These are phyloP conservation scores for Andrena marginata DNA, from an alignment of 2,888 invertebrate species.

Conservation along the genomic window DNA sequence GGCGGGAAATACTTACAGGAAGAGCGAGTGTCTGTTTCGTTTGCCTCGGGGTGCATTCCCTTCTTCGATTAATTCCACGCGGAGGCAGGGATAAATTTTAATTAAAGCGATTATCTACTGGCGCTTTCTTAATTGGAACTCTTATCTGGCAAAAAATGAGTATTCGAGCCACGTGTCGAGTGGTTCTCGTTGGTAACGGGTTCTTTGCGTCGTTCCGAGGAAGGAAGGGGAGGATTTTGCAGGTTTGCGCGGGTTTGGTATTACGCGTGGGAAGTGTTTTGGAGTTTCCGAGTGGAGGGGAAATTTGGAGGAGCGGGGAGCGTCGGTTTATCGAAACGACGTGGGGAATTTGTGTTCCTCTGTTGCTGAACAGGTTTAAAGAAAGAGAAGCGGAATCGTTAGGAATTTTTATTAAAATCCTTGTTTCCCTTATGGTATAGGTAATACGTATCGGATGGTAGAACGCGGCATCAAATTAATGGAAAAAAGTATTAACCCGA, in stretches of 20 bases:
- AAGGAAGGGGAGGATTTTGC: constrained; percentile 5
- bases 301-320: neutral
- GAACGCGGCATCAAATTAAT: too few relatives aligned
- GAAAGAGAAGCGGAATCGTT: neutral
- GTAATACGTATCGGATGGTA: too few relatives aligned
- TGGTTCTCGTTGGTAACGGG: constrained; percentile 13
- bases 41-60: neutral
- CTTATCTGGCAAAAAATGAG: constrained; percentile 3
- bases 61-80: neutral
- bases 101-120: neutral
- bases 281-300: neutral
- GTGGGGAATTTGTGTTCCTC: neutral
- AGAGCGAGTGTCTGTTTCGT: neutral
- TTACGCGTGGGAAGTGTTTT: constrained; percentile 7
- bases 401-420: too few relatives aligned
- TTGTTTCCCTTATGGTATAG: too few relatives aligned
- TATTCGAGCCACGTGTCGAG: constrained; percentile 9
- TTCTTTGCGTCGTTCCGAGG: neutral
- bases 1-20: neutral
- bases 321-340: neutral
- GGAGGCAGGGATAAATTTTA: neutral
- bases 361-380: neutral
- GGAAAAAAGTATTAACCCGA: too few relatives aligned
- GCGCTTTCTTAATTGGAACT: constrained; percentile 28
- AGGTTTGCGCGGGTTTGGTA: constrained; percentile 1